Base-by-base conservation (phyloP, 2,113 vertebrate species). In the Nanger granti region DNA sequence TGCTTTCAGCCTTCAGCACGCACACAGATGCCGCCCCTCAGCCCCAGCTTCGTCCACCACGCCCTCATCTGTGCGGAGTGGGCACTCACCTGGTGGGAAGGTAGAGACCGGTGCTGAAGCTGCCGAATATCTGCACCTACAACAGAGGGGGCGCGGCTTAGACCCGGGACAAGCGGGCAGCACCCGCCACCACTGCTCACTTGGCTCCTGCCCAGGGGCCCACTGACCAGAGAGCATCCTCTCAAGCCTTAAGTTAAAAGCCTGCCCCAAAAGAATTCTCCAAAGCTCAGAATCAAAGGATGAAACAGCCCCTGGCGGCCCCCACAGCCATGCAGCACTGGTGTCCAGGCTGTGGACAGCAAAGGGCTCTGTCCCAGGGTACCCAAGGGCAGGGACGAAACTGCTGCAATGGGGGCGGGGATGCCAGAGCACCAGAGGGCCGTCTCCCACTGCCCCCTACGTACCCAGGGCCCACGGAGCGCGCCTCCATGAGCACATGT, bases 81-180 rank as follows among this genome's bases (percentile, higher is more conserved):
- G 24, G 41, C 22, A 97, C 99, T 99, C 98, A 99, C 99, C 99
- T 99, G 92, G 99, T 99, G 88, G 99, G 99, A 97, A 99, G 99
- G 98, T 99, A 99, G 97, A 99, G 99, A 57, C 99, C 99, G 91
- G 99, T 99, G 98, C 99, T 99, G 98, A 99, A 99, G 99, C 99
- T 99, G 99, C 99, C 99, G 98, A 99, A 99, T 98, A 99, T 99
- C 98, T 99, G 99, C 80, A 99, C 99, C 99, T 99, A 97, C 11
- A 98, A 98, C 92, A 82, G 79, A 97, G 62, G 95, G 59, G 1
- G 0, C 9, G 3, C 26, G 0, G 0, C 55, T 89, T 89, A 94
- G 93, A 31, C 47, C 14, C 0, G 47, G 22, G 87, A 69, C 34
- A 4, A 15, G 31, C 31, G 2, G 12, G 55, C 8, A 3, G 20